Evolutionary conservation across 2,888 invertebrate species (phyloP), one percentile per base, ranked within the genome.

Genomic region (Callosobruchus maculatus): DNA sequence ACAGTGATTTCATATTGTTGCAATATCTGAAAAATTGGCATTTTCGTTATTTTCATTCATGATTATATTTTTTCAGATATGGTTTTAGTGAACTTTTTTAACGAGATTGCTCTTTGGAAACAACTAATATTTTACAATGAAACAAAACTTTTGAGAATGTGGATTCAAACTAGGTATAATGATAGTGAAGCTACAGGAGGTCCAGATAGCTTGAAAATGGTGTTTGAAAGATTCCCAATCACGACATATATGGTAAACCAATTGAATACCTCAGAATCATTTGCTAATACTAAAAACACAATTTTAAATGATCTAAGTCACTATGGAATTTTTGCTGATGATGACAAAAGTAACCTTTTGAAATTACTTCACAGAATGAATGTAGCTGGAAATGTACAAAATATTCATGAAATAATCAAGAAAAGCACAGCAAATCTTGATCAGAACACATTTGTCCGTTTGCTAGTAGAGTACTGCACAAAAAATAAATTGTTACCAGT

Each of bases 301-400:
- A 87, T 91, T 77, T 89, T 91, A 77, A 91, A 92, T 81, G 90
- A 91, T 73, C 84, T 93, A 3, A 88, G 89, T 74, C 89, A 90
- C 72, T 92, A 91, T 80, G 94, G 94, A 0, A 88, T 93, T 80
- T 91, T 94, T 73, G 89, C 89, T 75, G 86, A 88, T 20, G 86
- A 88, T 73, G 94, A 94, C 83, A 86, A 86, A 31, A 85, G 86
- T 18, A 87, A 91, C 83, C 84, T 92, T 66, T 86, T 88, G 77
- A 85, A 88, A 80, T 89, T 92, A 70, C 86, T 94, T 78, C 86
- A 88, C 1, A 89, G 94, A 81, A 85, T 94, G 70, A 90, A 91
- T 76, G 88, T 89, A 74, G 90, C 89, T 20, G 88, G 88, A 79
- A 89, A 88, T 81, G 85, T 91, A 69, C 87, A 88, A 80, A 84